These are phyloP conservation scores for Scarus forsteni DNA, from an alignment of 2,797 vertebrate species.

Conservation along the genomic window DNA sequence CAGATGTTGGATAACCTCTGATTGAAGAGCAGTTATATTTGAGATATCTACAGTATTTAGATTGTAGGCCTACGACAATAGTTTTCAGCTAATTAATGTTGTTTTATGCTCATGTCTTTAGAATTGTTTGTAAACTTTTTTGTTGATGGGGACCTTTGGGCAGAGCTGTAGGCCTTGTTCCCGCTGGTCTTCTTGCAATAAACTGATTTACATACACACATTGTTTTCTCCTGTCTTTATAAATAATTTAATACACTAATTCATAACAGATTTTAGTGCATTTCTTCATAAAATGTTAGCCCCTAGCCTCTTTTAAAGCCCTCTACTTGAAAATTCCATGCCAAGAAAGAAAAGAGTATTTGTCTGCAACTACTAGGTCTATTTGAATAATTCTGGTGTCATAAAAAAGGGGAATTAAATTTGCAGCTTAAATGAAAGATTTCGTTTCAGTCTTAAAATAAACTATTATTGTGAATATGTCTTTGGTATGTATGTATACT, in stretches of 20 bases:
- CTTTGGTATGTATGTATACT: no score
- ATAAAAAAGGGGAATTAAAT: no score
- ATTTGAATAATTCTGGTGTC: no score
- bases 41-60: slow-evolving; percentile 70
- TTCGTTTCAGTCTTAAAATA: no score
- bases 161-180: slow-evolving; percentile 41
- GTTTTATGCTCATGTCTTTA: slow-evolving; percentile 72
- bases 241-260: background rate
- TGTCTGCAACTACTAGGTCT: no score
- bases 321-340: no score
- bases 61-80: slow-evolving; percentile 65
- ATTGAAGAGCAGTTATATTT: slow-evolving; percentile 56
- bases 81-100: slow-evolving; percentile 66
- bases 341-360: no score
- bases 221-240: slow-evolving; percentile 11
- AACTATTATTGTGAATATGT: no score
- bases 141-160: slow-evolving; percentile 73
- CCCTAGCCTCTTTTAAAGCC: no score
- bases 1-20: slow-evolving; percentile 51
- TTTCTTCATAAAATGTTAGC: no score
- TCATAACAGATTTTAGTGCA: no score
- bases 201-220: slow-evolving; percentile 76
- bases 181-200: slow-evolving; percentile 78
- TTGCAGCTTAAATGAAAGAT: no score
- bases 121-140: slow-evolving; percentile 75